A percentile compares a stretch with the other conserved stretches of the same genome.
Conservation (phyloP, 2,888 invertebrate species). For the Oligia latruncula region DNA sequence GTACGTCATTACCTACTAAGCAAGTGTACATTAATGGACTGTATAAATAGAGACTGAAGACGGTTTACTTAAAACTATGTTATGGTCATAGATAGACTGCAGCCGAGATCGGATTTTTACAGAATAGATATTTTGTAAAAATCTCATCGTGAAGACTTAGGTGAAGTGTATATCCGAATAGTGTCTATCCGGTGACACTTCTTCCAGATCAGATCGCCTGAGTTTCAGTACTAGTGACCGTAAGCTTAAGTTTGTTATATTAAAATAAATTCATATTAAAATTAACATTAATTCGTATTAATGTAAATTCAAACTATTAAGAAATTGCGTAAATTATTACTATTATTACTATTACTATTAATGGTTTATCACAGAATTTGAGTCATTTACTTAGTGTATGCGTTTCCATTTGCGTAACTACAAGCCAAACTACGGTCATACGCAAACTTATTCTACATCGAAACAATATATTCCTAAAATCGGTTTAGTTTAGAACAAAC, state of each 20-base stretch:
- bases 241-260: neutral
- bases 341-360: no score
- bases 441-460: neutral
- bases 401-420: neutral
- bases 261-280: neutral
- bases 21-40: constrained; percentile 35
- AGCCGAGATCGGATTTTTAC: neutral
- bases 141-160: neutral
- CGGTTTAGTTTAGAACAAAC: constrained; percentile 20
- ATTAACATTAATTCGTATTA: neutral
- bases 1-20: constrained; percentile 40
- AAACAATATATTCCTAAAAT: constrained; percentile 3
- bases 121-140: neutral
- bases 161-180: neutral
- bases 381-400: neutral
- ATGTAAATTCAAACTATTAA: neutral
- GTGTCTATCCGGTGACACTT: no score
- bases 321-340: neutral
- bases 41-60: constrained; percentile 23
- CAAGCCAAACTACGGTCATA: neutral
- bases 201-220: no score
- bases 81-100: constrained; percentile 9
- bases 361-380: neutral
- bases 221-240: neutral
- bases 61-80: constrained; percentile 4